Evolutionary conservation across 2,113 vertebrate species (phyloP).

Genomic region (Notiomystis cincta): DNA sequence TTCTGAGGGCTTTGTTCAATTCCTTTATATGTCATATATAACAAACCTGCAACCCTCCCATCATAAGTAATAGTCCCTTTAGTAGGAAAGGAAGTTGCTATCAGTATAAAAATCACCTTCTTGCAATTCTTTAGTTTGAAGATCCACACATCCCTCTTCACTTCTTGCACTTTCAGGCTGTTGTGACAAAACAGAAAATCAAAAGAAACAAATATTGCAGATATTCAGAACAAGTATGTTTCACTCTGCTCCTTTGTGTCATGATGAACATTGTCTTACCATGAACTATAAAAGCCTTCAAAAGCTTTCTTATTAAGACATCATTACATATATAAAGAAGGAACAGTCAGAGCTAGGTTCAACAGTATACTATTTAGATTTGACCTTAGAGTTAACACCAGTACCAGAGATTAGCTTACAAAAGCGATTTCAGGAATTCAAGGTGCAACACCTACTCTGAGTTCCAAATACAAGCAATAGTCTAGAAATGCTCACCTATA

Average conservation of each 20-base stretch:
- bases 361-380: background rate
- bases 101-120: constrained; percentile 42
- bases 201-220: background rate
- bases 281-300: background rate
- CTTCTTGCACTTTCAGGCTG: background rate
- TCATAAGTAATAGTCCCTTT: background rate
- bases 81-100: background rate
- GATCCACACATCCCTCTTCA: background rate
- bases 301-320: background rate
- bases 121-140: background rate
- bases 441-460: background rate
- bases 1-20: background rate
- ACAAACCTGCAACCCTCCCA: background rate
- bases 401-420: background rate
- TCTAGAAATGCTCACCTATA: background rate
- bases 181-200: background rate
- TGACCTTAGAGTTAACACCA: background rate
- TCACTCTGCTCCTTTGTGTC: background rate
- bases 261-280: background rate
- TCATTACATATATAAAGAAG: background rate
- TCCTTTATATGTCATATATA: background rate
- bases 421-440: background rate
- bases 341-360: background rate
- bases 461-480: background rate
- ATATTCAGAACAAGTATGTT: background rate